Base-by-base conservation (phyloP, 2,888 invertebrate species). In the Griposia aprilina region DNA sequence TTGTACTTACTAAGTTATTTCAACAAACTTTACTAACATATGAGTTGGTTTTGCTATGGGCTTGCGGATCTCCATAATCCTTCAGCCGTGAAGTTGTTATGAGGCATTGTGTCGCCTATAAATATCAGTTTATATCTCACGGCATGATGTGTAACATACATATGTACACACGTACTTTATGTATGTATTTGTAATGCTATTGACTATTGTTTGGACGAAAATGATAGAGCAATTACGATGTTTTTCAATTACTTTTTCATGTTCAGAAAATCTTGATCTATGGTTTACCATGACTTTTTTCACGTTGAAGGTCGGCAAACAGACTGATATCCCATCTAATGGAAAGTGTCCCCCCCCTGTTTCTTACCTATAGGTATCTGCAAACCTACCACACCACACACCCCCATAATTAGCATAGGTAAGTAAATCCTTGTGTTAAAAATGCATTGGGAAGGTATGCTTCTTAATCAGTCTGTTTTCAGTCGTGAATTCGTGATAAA, bases 121-220 rank as follows among this genome's bases (percentile, higher is more conserved):
- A 15, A 76, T 80, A 65, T 52, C 30, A 57, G 75, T 52, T 73
- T 84, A 76, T 82, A 78, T 84, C 81, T 81, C 84, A 65, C 57
- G 50, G 41, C 63, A 17, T 74, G 50, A 62, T 76, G 69, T 82
- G 74, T 66, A 48, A 69, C 50, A 75, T 36, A 36, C 30, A 55
- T 41, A 41, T 20, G 45, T 41, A 55, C 50, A 5, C 6, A 67
- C n/a, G 20, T n/a, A 30, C 10, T 50, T 36, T 59, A 23, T 45
- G 15, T 60, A 23, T 50, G 41, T 65, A 10, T 50, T 52, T 57
- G 20, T 20, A 23, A 50, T 68, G 36, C 30, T 57, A 70, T 67
- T 70, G 48, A 15, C 30, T 13, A 71, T 75, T 83, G 50, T 75
- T 72, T 26, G 11, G 2, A n/a, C 23, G 0, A 41, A 30, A 68